These are phyloP conservation scores for Pollenia amentaria DNA, from an alignment of 2,888 invertebrate species.

Conservation along the genomic window DNA sequence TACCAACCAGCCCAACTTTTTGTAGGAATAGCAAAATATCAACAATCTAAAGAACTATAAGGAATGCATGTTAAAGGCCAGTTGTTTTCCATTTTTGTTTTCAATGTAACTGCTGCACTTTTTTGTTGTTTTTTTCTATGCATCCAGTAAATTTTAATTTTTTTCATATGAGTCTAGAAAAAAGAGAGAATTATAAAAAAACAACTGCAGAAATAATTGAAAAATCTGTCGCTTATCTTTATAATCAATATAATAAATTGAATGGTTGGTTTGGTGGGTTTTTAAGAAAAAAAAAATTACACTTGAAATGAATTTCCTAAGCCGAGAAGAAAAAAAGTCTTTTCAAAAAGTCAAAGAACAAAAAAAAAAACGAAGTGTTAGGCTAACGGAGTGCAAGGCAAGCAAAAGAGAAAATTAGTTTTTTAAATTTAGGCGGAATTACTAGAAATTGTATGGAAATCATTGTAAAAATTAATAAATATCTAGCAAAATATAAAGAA, in stretches of 20 bases:
- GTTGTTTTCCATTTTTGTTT: conserved; percentile 68
- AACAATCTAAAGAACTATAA: conserved; percentile 51
- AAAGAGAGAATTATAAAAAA: conserved; percentile 28
- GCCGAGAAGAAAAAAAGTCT: neutral
- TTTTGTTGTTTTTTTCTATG: conserved; percentile 36
- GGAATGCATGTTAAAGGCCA: conserved; percentile 71
- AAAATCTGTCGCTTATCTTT: conserved; percentile 75
- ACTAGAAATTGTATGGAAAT: neutral
- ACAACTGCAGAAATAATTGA: conserved; percentile 68
- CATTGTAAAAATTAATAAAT: neutral
- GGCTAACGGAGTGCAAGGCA: neutral
- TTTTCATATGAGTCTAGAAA: conserved; percentile 44
- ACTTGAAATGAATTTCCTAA: conserved; percentile 50
- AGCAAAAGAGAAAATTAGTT: neutral
- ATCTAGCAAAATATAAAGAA: neutral
- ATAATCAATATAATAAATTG: conserved; percentile 74
- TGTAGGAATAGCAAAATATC: conserved; percentile 8
- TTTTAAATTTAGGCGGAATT: too few relatives aligned
- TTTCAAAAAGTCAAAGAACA: conserved; percentile 13
- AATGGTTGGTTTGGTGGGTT: conserved; percentile 61
- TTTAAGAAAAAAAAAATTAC: conserved; percentile 31
- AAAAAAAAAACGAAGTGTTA: neutral
- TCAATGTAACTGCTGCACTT: conserved; percentile 39
- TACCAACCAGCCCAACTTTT: conserved; percentile 35
- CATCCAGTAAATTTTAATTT: conserved; percentile 54